Percentiles rank a stretch among this genome's conserved stretches.
These are phyloP conservation scores for Phyllotreta striolata DNA, from an alignment of 2,888 invertebrate genomes.

Conservation along the genomic window DNA sequence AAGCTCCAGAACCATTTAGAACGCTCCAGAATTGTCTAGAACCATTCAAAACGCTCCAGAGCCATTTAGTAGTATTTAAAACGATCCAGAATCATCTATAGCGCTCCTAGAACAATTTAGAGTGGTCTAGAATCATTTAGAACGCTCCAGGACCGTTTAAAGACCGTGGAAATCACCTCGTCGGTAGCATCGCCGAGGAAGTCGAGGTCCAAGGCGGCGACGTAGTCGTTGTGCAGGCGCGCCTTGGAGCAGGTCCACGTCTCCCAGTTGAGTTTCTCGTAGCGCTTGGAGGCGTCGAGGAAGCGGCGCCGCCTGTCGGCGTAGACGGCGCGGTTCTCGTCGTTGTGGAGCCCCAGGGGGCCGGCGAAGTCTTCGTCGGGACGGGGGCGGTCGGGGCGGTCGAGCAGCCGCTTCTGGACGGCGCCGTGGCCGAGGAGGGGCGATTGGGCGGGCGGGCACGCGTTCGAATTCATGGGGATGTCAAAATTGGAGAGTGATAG, in stretches of 20 bases:
- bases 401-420: constrained; percentile 50
- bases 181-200: constrained; percentile 44
- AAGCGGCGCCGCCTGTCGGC: constrained; percentile 48
- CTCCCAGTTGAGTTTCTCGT: constrained; percentile 47
- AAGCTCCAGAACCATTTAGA: too few species aligned
- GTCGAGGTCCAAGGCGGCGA: constrained; percentile 42
- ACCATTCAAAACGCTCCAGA: too few species aligned
- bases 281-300: constrained; percentile 45
- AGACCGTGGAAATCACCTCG: constrained; percentile 16
- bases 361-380: constrained; percentile 48
- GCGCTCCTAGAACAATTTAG: too few species aligned
- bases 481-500: too few species aligned
- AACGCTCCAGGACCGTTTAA: too few species aligned
- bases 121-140: too few species aligned
- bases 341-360: constrained; percentile 47
- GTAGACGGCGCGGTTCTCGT: constrained; percentile 51
- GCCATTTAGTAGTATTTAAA: too few species aligned
- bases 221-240: constrained; percentile 46
- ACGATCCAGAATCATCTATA: too few species aligned
- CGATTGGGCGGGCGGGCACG: too few species aligned
- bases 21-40: too few species aligned
- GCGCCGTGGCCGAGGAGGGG: constrained; percentile 42
- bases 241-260: constrained; percentile 45
- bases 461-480: too few species aligned
- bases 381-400: constrained; percentile 37